Evolutionary conservation across 2,888 invertebrate genomes (phyloP), one percentile per base, ranked within the genome.

Genomic region (Frankliniella intonsa): DNA sequence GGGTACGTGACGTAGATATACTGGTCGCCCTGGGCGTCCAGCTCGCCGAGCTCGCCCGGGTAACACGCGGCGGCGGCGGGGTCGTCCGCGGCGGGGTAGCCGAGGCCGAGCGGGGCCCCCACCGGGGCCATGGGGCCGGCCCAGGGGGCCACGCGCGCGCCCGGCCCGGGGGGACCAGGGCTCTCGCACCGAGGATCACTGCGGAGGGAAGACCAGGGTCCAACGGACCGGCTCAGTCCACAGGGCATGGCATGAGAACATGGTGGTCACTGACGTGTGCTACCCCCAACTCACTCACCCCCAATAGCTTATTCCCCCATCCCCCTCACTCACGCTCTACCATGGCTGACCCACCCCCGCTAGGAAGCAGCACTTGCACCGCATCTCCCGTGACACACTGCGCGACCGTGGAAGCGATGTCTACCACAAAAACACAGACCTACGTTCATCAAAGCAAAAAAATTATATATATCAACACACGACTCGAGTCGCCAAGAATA

Each of bases 1-100:
- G 95, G 95, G 90, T 95, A 95, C 82, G 94, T 94, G 85, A 95
- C 95, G 88, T 95, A 95, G 86, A 95, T 95, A 88, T 95, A 95
- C 87, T 94, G 93, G 84, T 89, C 89, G 69, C 69, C 69, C 83
- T 85, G 86, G 81, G 85, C 85, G 25, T 85, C 85, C 80, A 86
- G 82, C 81, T 86, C 86, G 82, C 85, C 85, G 65, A 85, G 84
- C 25, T 84, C 84, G 65, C 84, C 83, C 50, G 85, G 84, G 85
- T 87, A 87, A 85, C 89, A 90, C 89, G 3, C 88, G 87, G 84
- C 88, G 89, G 81, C 87, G 86, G 55, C 88, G 88, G 83, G 69
- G 25, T 76, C 69, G 69, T 76, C 69, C n/a, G n/a, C 69, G 69
- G n/a, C 69, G 69, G 12, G 25, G 69, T n/a, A 11, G 14, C 55